Conservation (phyloP, 2,797 vertebrate species). For the Benthosema pterotum region DNA sequence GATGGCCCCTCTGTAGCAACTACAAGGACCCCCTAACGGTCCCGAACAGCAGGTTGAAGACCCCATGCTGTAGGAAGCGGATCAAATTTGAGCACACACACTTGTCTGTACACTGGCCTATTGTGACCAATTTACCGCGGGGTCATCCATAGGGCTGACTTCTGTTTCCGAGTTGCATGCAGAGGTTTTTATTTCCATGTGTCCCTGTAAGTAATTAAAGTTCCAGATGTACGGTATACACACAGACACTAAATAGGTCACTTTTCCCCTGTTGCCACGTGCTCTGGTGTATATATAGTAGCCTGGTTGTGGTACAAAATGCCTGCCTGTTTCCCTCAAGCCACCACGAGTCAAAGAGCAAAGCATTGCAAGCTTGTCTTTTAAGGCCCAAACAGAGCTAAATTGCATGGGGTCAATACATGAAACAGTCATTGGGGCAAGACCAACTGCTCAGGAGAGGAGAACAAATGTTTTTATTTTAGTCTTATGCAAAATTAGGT, state of each 20-base stretch:
- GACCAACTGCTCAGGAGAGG: no score
- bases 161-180: neutral
- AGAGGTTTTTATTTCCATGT: slow-evolving; percentile 2
- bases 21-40: no score
- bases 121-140: neutral
- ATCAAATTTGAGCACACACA: neutral
- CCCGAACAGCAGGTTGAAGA: no score
- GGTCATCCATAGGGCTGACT: slow-evolving; percentile 5
- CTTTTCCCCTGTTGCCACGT: neutral
- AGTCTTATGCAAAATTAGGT: no score
- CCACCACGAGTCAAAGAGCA: no score
- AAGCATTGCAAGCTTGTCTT: no score
- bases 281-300: neutral
- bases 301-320: neutral
- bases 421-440: no score
- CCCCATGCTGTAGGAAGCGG: neutral
- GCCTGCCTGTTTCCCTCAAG: no score
- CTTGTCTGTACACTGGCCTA: neutral
- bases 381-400: no score
- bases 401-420: no score
- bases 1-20: no score
- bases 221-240: slow-evolving; percentile 5
- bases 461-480: no score
- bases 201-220: neutral
- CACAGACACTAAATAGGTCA: neutral